Evolutionary conservation across 2,113 vertebrate species (phyloP), one percentile per base, ranked within the genome.

Genomic region (Hemichromis elongatus): DNA sequence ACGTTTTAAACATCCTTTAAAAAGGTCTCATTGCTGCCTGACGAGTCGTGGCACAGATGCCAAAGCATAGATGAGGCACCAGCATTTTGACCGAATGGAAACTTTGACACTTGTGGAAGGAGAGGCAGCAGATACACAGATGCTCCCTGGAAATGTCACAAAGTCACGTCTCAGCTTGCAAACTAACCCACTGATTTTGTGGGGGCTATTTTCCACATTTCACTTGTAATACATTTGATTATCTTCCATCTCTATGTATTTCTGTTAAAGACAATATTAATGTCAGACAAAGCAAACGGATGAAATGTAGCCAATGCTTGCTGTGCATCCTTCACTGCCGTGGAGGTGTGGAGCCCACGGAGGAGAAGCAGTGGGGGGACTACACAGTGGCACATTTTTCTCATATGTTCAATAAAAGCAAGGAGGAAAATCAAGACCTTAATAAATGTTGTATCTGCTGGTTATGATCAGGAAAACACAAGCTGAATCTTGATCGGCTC

Each of bases 341-440:
- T 0, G 0, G 21, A 70, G 21, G 66, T 26, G 66, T 26, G 66
- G 63, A 3, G 21, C 2, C 1, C 18, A 6, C 28, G 0, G 12
- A 57, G 26, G 56, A 18, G 18, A 30, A 57, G 26, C 35, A 21
- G 63, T 3, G 28, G 16, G 1, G 30, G 35, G 30, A 37, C 10
- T 33, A 21, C 19, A 7, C 33, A 21, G 13, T 2, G 5, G 9
- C 42, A 0, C 40, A 11, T 3, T 18, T 73, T 19, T 19, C 66
- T 28, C 21, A 47, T 19, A 73, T 47, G 9, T 47, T 47, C 9
- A 73, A 73, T 47, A 73, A 73, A 47, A 47, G 68, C 14, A 2
- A 73, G 68, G 14, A 47, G 42, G 42, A 73, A 12, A 19, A 28
- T 47, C 66, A 2, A 1, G 24, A 73, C 68, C 26, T 73, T 47